Evolutionary conservation across 2,888 invertebrate genomes (phyloP), one percentile per base, ranked within the genome.

Genomic region (Cosmopolites sordidus): DNA sequence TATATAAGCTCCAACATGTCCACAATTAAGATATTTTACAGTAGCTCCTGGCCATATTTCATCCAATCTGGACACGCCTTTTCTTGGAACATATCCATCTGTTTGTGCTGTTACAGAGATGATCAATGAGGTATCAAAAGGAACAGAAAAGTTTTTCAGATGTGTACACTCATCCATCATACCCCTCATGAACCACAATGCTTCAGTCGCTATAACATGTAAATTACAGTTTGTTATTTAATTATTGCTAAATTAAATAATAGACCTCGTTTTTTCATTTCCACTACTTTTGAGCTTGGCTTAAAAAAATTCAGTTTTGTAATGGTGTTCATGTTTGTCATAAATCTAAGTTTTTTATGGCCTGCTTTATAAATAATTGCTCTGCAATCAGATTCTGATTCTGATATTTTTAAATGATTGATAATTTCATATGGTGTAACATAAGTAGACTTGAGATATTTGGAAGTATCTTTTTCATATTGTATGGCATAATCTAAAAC

Each of bases 131-230:
- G 96, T 90, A 69, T 98, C 97, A 44, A 84, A 84, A 0, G 90
- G 90, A 12, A 85, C 78, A 1, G 92, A 87, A 69, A 95, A 99
- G 75, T 97, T 95, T 60, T 86, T 90, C 37, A 99, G 77, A 76
- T 97, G 96, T 0, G 98, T 99, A 71, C 95, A 98, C 73, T 98
- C 96, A 69, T 99, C 98, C 98, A 99, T 98, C 62, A 98, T 86
- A 0, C 96, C 95, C 43, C 91, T 79, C 97, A 98, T 97, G 69
- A 98, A 96, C 75, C 91, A 89, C 48, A 92, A 65, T 0, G 92
- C 89, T 73, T 92, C 90, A 63, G 83, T 81, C n/a, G 59, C 60
- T 59, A 16, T 48, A 59, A 49, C 2, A n/a, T n/a, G n/a, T n/a
- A n/a, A n/a, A n/a, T n/a, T n/a, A n/a, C n/a, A n/a, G n/a, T n/a